Evolutionary conservation across 2,797 vertebrate genomes (phyloP), one percentile per base, ranked within the genome.

Genomic region (Enteromius paludinosus): DNA sequence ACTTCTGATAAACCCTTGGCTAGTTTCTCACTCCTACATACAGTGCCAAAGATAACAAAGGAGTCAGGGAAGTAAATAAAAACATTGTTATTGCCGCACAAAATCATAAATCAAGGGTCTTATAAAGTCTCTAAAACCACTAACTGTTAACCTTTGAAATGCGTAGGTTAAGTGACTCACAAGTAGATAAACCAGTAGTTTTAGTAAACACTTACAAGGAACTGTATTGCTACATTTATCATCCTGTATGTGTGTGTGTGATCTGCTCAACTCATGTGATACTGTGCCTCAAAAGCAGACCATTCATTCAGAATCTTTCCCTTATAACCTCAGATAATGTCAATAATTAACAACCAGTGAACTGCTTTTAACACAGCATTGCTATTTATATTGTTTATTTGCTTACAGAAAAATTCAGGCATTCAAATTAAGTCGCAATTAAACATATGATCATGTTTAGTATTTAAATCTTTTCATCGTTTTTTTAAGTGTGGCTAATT

Each of bases 141-240:
- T 59, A 45, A n/a, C 23, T 6, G 18, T 47, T 30, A n/a, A n/a
- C 18, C 52, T 79, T 64, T 59, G 4, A 49, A 56, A 25, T 5
- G 1, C 6, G 15, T n/a, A 49, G 62, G 35, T 54, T 38, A 38
- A 66, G 56, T 49, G 43, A 82, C 45, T 74, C 45, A 49, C 41
- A 33, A 65, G 30, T 28, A 49, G 71, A 65, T 15, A 75, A 74
- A 82, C 70, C 28, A 17, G 70, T 52, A 54, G n/a, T 23, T 41
- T 54, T 52, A 35, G 69, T 73, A 54, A 41, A 73, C 56, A 73
- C n/a, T 52, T 70, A 23, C 61, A 54, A 82, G 61, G 61, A 82
- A 75, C 61, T 43, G 30, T 65, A 54, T 33, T 79, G 38, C 59
- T 52, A 2, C 70, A 72, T 65, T 35, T n/a, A 23, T 28, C 79